phyloP scores from a whole-genome alignment of 2,888 invertebrate genomes.

The Phyto melanocephala region DNA sequence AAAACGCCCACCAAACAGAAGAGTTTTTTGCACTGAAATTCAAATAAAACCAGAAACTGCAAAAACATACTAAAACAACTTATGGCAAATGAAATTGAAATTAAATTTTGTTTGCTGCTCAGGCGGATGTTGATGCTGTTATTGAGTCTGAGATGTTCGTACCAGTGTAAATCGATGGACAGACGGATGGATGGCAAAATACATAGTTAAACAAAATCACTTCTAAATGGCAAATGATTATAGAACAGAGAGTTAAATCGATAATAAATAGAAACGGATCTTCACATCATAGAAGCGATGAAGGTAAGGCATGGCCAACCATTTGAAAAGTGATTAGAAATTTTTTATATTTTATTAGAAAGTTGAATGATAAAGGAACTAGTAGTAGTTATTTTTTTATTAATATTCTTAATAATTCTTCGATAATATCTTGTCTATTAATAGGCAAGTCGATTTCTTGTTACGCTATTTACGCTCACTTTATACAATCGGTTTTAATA shows the following conservation, averaged over 20 bases:
- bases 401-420: too few relatives aligned
- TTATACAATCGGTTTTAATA: too few relatives aligned
- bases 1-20: conserved; percentile 48
- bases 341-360: too few relatives aligned
- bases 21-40: conserved; percentile 3
- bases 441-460: too few relatives aligned
- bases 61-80: conserved; percentile 4
- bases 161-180: neutral
- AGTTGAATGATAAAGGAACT: too few relatives aligned
- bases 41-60: neutral
- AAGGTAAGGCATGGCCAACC: conserved; percentile 28
- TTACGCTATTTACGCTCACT: too few relatives aligned
- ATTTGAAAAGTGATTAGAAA: neutral
- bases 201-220: conserved; percentile 19
- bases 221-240: conserved; percentile 60
- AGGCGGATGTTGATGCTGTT: conserved; percentile 34
- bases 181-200: neutral
- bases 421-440: too few relatives aligned
- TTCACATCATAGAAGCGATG: conserved; percentile 5
- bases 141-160: neutral
- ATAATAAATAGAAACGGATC: conserved; percentile 38
- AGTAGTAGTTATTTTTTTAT: too few relatives aligned
- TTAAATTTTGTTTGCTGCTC: conserved; percentile 31
- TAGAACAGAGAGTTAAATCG: conserved; percentile 15
- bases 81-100: conserved; percentile 55